These are phyloP conservation scores for Panulirus ornatus DNA, from an alignment of 1,140 invertebrate species.

Conservation along the genomic window DNA sequence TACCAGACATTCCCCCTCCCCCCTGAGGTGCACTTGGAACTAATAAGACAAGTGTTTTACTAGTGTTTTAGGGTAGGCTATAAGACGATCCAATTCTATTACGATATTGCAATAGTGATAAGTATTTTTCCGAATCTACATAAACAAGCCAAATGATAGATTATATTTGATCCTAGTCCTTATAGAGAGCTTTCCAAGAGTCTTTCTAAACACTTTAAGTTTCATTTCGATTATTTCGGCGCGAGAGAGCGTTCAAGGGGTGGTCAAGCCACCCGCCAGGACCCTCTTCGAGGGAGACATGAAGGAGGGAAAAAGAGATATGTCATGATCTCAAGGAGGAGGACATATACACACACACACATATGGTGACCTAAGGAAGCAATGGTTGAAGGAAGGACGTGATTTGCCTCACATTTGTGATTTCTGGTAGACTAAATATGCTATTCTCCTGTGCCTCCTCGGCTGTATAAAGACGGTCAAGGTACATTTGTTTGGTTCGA, in stretches of 20 bases:
- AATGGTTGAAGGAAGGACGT: no score
- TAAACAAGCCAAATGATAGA: slow-evolving; percentile 61
- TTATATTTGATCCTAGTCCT: slow-evolving; percentile 65
- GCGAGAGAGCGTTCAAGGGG: not conserved
- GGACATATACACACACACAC: no score
- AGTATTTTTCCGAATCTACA: slow-evolving; percentile 67
- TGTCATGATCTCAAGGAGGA: no score
- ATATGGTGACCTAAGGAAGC: no score
- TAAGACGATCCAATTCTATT: slow-evolving; percentile 18
- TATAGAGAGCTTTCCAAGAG: slow-evolving; percentile 50
- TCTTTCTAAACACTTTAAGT: slow-evolving; percentile 55
- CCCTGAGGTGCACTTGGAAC: slow-evolving; percentile 15
- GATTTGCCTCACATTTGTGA: no score
- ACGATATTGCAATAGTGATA: slow-evolving; percentile 21
- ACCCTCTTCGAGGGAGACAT: no score
- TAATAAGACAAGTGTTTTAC: slow-evolving; percentile 3
- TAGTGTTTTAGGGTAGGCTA: slow-evolving; percentile 5
- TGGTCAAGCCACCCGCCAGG: not conserved
- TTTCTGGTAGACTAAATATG: no score
- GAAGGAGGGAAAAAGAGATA: no score
- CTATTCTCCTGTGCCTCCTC: no score
- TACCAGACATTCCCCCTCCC: slow-evolving; percentile 24
- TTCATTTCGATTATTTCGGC: slow-evolving; percentile 57
- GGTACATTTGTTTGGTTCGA: no score
- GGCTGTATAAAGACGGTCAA: no score